A percentile compares a stretch with the other conserved stretches of the same genome.
Conservation (phyloP, 2,888 invertebrate genomes). For the Drosophila lutescens region DNA sequence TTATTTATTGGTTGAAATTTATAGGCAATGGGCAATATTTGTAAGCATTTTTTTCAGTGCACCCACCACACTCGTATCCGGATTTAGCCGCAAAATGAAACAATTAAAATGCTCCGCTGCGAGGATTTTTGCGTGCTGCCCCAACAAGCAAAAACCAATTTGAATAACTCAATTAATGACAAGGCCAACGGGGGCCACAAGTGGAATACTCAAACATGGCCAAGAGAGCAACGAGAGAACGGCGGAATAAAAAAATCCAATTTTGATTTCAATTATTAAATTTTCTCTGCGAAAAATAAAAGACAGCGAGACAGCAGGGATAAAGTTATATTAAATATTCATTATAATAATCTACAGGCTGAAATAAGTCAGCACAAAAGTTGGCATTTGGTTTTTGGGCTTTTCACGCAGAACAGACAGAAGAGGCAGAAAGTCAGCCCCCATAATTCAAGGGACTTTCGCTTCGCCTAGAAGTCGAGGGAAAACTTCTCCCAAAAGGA, state of each 20-base stretch:
- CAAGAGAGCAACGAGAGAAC: slow-evolving; percentile 22
- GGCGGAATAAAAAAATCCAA: slow-evolving; percentile 21
- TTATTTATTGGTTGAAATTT: not conserved
- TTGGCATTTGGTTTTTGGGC: slow-evolving; percentile 44
- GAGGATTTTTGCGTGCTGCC: slow-evolving; percentile 29
- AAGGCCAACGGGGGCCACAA: slow-evolving; percentile 34
- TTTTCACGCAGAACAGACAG: slow-evolving; percentile 1
- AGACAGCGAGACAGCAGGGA: slow-evolving; percentile 6
- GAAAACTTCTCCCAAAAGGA: slow-evolving; percentile 44
- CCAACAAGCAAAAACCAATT: slow-evolving; percentile 47
- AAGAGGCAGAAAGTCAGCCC: slow-evolving; percentile 12
- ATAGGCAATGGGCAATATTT: too few species aligned
- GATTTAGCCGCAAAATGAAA: slow-evolving; percentile 48
- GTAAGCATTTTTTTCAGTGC: not conserved
- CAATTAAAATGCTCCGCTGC: slow-evolving; percentile 58
- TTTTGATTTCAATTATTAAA: slow-evolving; percentile 56
- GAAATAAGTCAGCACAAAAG: slow-evolving; percentile 46
- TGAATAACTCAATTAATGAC: slow-evolving; percentile 59
- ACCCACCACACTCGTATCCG: slow-evolving; percentile 1
- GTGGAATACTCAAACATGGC: slow-evolving; percentile 20
- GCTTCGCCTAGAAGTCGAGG: slow-evolving; percentile 22
- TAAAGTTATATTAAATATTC: slow-evolving; percentile 71
- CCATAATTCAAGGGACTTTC: slow-evolving; percentile 62
- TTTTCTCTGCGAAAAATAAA: slow-evolving; percentile 25
- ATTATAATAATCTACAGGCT: slow-evolving; percentile 70